These are phyloP conservation scores for Drosophila pseudotalamancana DNA, from an alignment of 2,888 invertebrate genomes.

Conservation along the genomic window DNA sequence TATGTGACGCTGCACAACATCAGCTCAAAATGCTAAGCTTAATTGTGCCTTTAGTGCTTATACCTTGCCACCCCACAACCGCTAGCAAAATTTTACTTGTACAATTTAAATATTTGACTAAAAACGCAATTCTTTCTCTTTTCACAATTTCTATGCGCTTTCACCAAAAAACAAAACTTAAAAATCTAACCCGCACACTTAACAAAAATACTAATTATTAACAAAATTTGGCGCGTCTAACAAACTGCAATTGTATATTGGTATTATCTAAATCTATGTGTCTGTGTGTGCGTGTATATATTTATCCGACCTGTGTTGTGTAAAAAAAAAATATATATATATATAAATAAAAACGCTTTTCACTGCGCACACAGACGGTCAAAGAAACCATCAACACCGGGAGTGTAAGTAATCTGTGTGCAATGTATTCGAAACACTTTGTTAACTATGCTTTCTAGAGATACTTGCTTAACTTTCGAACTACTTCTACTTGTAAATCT, in stretches of 20 bases:
- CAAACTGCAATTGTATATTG: conserved; percentile 57
- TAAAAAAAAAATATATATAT: conserved; percentile 13
- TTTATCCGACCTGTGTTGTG: conserved; percentile 58
- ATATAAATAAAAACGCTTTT: conserved; percentile 62
- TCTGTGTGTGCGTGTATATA: conserved; percentile 45
- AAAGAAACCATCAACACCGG: conserved; percentile 89
- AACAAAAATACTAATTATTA: conserved; percentile 36
- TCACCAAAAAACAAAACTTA: conserved; percentile 78
- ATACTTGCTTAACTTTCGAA: conserved; percentile 9
- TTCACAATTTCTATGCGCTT: conserved; percentile 83
- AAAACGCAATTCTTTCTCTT: conserved; percentile 82
- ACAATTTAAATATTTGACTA: conserved; percentile 64
- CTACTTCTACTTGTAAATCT: conserved; percentile 2
- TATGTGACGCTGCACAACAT: conserved; percentile 81
- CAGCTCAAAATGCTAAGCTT: conserved; percentile 50
- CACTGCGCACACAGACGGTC: conserved; percentile 86
- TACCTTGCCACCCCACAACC: conserved; percentile 46
- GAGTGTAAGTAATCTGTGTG: conserved; percentile 86
- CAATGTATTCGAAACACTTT: conserved; percentile 36
- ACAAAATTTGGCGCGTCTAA: conserved; percentile 64
- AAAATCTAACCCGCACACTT: conserved; percentile 56
- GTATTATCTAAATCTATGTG: conserved; percentile 38
- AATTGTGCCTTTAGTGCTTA: conserved; percentile 58
- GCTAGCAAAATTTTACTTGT: conserved; percentile 65
- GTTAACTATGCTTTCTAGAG: conserved; percentile 44